Conservation (phyloP, 1,140 invertebrate genomes). For the Battus philenor region DNA sequence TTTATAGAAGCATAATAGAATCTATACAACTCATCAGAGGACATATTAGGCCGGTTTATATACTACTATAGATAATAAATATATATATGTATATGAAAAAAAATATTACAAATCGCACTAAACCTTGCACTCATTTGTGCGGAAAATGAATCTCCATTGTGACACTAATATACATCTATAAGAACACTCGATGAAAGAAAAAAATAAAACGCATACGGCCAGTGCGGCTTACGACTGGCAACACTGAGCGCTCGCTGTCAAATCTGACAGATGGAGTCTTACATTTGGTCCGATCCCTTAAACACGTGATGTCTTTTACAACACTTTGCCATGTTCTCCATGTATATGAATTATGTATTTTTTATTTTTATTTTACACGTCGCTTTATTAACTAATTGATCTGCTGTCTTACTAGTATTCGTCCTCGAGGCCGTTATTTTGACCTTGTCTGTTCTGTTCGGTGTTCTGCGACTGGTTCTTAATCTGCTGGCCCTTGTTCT, state of each 20-base stretch:
- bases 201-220: conserved; percentile 32
- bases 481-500: conserved; percentile 48
- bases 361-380: conserved; percentile 16
- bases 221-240: conserved; percentile 24
- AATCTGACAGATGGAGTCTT: conserved; percentile 28
- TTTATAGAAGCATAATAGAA: too few species aligned
- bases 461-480: conserved; percentile 29
- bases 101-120: conserved; percentile 16
- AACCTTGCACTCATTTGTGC: conserved; percentile 12
- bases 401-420: conserved; percentile 64
- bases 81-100: too few species aligned
- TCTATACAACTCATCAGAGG: not conserved
- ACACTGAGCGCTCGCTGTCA: conserved; percentile 19
- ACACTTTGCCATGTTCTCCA: conserved; percentile 26
- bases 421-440: conserved; percentile 59
- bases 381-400: conserved; percentile 3
- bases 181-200: conserved; percentile 11
- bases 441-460: conserved; percentile 30
- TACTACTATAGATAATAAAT: conserved; percentile 24
- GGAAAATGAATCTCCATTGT: conserved; percentile 2
- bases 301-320: conserved; percentile 57
- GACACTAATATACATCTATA: conserved; percentile 2
- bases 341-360: too few species aligned
- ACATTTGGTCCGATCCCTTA: conserved; percentile 53
- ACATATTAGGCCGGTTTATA: conserved; percentile 26